Evolutionary conservation across 2,888 invertebrate species (phyloP).

Genomic region (Orthosia incerta): DNA sequence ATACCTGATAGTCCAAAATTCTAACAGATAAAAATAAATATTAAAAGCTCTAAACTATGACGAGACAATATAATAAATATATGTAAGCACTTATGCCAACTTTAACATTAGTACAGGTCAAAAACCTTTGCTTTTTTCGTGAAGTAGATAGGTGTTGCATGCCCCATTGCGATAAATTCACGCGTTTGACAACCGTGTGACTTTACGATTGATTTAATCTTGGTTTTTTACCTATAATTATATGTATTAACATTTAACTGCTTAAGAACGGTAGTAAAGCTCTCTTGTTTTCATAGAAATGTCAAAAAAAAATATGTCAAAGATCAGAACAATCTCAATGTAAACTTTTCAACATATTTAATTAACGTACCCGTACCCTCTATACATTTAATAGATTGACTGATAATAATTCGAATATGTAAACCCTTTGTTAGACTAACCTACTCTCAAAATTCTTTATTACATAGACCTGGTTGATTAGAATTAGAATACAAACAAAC

Average conservation of each 20-base stretch:
- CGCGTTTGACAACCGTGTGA: constrained; percentile 50
- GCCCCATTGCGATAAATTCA: constrained; percentile 25
- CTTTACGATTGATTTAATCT: constrained; percentile 22
- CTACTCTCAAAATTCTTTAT: not conserved
- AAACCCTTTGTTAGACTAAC: not conserved
- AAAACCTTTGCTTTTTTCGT: constrained; percentile 23
- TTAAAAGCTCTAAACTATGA: not conserved
- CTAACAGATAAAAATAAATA: not conserved
- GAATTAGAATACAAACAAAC: not conserved
- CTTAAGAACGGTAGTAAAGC: not conserved
- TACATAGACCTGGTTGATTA: not conserved
- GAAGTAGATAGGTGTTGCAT: constrained; percentile 6
- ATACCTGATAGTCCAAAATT: too few relatives aligned
- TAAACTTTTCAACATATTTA: not conserved
- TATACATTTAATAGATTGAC: too few relatives aligned
- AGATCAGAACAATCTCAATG: too few relatives aligned
- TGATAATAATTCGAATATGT: too few relatives aligned
- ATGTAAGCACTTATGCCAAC: not conserved
- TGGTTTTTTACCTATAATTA: not conserved
- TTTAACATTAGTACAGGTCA: constrained; percentile 23
- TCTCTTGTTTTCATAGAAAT: too few relatives aligned
- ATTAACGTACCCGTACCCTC: too few relatives aligned
- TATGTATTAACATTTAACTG: constrained; percentile 10
- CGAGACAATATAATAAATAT: too few relatives aligned
- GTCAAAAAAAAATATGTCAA: too few relatives aligned